Evolutionary conservation across 2,888 invertebrate genomes (phyloP).

Genomic region (Drosophila mayaguana): DNA sequence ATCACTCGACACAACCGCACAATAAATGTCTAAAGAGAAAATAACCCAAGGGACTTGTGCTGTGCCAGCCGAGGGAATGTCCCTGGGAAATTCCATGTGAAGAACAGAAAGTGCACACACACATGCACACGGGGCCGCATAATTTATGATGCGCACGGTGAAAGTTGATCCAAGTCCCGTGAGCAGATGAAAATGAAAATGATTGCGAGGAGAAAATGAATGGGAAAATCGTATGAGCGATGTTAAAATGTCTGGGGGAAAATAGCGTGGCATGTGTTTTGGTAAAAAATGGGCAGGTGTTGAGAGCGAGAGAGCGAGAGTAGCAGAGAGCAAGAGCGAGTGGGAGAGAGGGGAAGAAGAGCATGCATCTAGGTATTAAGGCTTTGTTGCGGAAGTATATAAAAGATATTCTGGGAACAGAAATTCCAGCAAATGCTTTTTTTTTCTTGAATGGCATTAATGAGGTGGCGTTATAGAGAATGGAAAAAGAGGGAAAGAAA

Average conservation of each 20-base stretch:
- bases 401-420: constrained; percentile 20
- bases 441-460: not conserved
- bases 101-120: constrained; percentile 27
- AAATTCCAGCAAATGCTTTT: constrained; percentile 10
- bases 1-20: constrained; percentile 69
- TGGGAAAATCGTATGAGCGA: constrained; percentile 19
- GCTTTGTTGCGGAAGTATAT: constrained; percentile 35
- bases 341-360: not conserved
- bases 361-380: constrained; percentile 8
- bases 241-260: not conserved
- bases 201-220: constrained; percentile 16
- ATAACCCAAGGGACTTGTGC: constrained; percentile 42
- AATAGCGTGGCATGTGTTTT: constrained; percentile 43
- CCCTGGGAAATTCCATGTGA: constrained; percentile 61
- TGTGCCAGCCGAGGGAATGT: constrained; percentile 17
- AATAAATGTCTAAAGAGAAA: constrained; percentile 68
- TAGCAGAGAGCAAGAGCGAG: not conserved
- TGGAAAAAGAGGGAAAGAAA: not conserved
- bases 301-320: not conserved
- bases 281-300: constrained; percentile 59
- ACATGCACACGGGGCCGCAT: constrained; percentile 35
- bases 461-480: not conserved
- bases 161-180: constrained; percentile 78
- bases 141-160: constrained; percentile 76
- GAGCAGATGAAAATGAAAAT: constrained; percentile 58